phyloP scores from a whole-genome alignment of 2,888 invertebrate species.

The Stenchaetothrips biformis region DNA sequence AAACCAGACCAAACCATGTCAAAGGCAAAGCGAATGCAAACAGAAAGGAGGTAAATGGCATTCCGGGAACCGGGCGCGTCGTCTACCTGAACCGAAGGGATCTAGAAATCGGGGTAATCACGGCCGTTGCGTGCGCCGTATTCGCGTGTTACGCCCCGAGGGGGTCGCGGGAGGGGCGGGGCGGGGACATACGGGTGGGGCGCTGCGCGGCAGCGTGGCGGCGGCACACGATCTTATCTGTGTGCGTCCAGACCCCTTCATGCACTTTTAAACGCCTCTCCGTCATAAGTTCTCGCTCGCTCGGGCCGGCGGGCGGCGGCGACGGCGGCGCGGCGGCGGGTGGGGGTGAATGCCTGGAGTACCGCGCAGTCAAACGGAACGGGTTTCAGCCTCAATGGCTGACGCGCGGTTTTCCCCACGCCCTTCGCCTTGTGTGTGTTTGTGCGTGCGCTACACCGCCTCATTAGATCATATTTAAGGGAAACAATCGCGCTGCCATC shows the following conservation, averaged over 20 bases:
- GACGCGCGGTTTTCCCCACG: neutral
- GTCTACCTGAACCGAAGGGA: too few species aligned
- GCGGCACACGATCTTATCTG: neutral
- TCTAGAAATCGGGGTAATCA: too few species aligned
- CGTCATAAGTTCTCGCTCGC: slow-evolving; percentile 21
- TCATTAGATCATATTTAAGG: slow-evolving; percentile 15
- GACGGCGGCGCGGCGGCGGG: neutral
- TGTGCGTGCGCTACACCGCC: neutral
- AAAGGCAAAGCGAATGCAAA: too few species aligned
- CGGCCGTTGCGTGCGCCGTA: neutral
- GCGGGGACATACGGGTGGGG: neutral
- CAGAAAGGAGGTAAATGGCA: too few species aligned
- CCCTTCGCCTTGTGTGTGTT: neutral
- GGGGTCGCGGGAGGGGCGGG: neutral
- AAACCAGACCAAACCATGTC: too few species aligned
- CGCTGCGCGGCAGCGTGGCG: neutral
- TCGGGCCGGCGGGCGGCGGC: neutral
- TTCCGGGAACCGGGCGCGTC: too few species aligned
- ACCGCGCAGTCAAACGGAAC: slow-evolving; percentile 9
- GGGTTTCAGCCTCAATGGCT: slow-evolving; percentile 11
- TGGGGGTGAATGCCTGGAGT: neutral
- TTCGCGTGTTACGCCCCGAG: neutral
- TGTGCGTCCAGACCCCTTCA: slow-evolving; percentile 22
- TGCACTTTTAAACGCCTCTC: slow-evolving; percentile 23
- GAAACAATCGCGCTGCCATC: neutral